phyloP scores from a whole-genome alignment of 2,888 invertebrate genomes.

The Ormyrus rosae region DNA sequence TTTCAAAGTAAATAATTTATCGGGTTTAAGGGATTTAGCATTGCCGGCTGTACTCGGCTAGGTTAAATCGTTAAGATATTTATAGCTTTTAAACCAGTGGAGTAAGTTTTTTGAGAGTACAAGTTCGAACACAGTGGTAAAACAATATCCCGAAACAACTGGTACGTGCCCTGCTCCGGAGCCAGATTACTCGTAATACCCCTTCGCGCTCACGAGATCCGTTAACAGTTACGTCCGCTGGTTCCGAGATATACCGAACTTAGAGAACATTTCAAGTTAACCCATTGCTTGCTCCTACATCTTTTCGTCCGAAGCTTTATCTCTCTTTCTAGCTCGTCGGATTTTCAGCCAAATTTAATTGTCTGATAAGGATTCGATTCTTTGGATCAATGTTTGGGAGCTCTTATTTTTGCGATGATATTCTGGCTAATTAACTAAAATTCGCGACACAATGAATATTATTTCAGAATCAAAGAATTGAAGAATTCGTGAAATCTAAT shows the following conservation, averaged over 20 bases:
- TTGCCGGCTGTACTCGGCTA: too few species aligned
- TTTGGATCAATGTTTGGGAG: too few species aligned
- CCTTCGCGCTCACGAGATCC: slow-evolving; percentile 61
- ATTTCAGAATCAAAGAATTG: too few species aligned
- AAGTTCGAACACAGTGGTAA: slow-evolving; percentile 39
- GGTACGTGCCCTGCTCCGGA: slow-evolving; percentile 67
- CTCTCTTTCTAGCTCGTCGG: neutral
- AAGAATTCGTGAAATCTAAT: too few species aligned
- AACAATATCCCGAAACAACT: slow-evolving; percentile 68
- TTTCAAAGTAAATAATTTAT: too few species aligned
- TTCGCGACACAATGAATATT: too few species aligned
- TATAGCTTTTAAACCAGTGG: neutral
- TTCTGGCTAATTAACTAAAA: too few species aligned
- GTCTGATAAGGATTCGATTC: too few species aligned
- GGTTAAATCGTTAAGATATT: neutral
- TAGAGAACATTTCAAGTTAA: slow-evolving; percentile 12
- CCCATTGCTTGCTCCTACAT: too few species aligned
- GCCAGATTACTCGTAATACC: slow-evolving; percentile 70
- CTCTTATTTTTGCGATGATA: too few species aligned
- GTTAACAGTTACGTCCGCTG: slow-evolving; percentile 69
- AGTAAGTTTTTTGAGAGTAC: neutral
- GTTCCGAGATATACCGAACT: slow-evolving; percentile 58
- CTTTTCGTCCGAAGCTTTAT: neutral
- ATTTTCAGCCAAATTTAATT: too few species aligned
- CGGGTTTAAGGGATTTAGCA: too few species aligned